Evolutionary conservation across 2,888 invertebrate genomes (phyloP), one percentile per base, ranked within the genome.

Genomic region (Pollenia labialis): DNA sequence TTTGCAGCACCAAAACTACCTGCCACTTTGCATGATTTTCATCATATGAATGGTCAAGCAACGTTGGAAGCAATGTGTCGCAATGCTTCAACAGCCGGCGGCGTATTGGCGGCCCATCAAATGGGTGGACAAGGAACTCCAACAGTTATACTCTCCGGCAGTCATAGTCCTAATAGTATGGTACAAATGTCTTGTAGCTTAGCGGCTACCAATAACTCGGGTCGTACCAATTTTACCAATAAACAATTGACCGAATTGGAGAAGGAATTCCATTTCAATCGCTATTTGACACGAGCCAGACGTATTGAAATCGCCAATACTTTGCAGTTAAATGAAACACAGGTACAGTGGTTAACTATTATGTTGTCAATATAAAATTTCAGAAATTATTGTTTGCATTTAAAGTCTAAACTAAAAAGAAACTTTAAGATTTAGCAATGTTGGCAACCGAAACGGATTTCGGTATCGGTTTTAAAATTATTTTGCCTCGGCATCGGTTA

Each of bases 231-330:
- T 94, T 99, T 99, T 94, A 99, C 99, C 89, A 99, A 99, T 94
- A 99, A 99, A 94, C 99, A 99, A 93, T 95, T 99, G 88, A 99
- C 99, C 2, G 99, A 99, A 94, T 95, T 99, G 89, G 99, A 99
- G 93, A 99, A 99, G 93, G 99, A 99, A 94, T 99, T 99, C 94
- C 99, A 99, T 94, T 99, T 99, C 94, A 99, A 99, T 94, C 99
- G 99, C 94, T 99, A 99, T 94, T 95, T 99, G 91, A 99, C 99
- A 54, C 94, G 99, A 90, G 99, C 99, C 54, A 95, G 99, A 89
- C 95, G 99, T 90, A 99, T 99, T 93, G 99, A 99, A 94, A 99
- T 99, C 89, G 99, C 99, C 0, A 97, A 98, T 3, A 97, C 98
- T 4, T 94, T 99, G 79, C 98, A 98, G 92, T 95, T 99, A 75